A percentile compares a stretch with the other conserved stretches of the same genome.
phyloP scores from a whole-genome alignment of 2,797 vertebrate species.

The Onychomys leucogaster region DNA sequence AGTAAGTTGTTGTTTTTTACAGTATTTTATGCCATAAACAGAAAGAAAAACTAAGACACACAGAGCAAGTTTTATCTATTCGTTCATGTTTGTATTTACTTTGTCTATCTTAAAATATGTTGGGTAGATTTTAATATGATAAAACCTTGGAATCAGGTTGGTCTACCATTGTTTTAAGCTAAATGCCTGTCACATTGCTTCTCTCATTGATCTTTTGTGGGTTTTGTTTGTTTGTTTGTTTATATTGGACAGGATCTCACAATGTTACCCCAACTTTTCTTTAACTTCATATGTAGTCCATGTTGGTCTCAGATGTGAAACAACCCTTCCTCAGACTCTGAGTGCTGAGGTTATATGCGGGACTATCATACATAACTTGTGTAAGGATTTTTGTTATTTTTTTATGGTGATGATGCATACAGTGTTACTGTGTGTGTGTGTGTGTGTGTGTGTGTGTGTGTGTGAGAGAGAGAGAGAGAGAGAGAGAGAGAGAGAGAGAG shows the following conservation, averaged over 20 bases:
- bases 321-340: not conserved
- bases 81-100: not conserved
- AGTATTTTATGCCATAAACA: not conserved
- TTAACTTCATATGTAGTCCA: not conserved
- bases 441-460: not conserved
- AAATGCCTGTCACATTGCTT: not conserved
- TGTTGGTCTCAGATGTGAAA: not conserved
- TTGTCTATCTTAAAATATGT: not conserved
- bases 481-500: no score
- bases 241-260: not conserved
- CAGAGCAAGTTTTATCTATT: not conserved
- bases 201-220: not conserved
- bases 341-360: not conserved
- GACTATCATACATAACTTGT: not conserved
- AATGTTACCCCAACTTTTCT: not conserved
- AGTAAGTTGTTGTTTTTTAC: not conserved
- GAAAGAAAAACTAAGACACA: not conserved
- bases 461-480: no score
- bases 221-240: not conserved
- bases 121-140: not conserved
- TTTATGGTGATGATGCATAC: not conserved
- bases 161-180: not conserved
- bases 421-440: not conserved
- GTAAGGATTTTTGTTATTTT: not conserved
- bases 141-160: not conserved